These are phyloP conservation scores for Sebastes ruberrimus DNA, from an alignment of 2,797 vertebrate genomes.

Conservation along the genomic window DNA sequence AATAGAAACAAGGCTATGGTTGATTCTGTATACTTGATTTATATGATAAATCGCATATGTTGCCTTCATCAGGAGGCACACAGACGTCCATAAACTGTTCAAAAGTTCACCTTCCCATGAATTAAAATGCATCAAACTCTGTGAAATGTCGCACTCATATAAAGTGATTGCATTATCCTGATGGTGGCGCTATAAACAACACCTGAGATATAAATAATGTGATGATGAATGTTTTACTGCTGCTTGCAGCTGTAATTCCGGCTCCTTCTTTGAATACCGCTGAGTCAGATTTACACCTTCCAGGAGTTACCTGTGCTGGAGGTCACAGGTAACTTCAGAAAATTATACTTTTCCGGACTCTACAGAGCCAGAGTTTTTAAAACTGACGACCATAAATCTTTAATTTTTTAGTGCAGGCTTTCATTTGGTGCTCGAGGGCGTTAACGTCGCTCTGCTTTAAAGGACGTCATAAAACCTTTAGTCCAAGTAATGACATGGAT, in stretches of 20 bases:
- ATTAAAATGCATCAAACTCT: neutral
- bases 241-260: neutral
- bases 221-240: neutral
- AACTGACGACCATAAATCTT: conserved; percentile 20
- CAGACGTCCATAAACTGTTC: neutral
- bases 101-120: neutral
- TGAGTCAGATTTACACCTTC: conserved; percentile 28
- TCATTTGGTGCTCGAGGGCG: neutral
- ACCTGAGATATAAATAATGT: neutral
- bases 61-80: neutral
- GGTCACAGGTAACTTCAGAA: conserved; percentile 15
- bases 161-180: neutral
- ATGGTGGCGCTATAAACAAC: neutral
- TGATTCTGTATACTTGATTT: neutral
- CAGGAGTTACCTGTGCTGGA: neutral
- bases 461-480: neutral
- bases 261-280: neutral
- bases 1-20: neutral
- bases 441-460: neutral
- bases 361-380: conserved; percentile 12
- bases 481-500: neutral
- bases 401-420: neutral
- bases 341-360: conserved; percentile 10
- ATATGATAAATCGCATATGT: neutral
- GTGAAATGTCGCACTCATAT: neutral